Evolutionary conservation across 2,888 invertebrate species (phyloP).

Genomic region (Agrochola lota): DNA sequence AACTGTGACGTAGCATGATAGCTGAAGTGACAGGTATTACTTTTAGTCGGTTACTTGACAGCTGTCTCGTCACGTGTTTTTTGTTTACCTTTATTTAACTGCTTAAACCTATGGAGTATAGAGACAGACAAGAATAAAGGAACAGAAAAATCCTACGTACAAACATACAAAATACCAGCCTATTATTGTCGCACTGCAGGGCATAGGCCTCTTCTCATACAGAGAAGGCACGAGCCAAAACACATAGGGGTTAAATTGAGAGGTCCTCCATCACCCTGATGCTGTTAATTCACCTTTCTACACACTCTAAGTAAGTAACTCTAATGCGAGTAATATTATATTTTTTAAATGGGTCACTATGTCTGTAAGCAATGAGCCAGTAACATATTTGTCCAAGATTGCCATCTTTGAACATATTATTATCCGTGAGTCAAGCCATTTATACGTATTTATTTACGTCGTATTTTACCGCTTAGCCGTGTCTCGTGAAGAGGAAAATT

Average conservation of each 20-base stretch:
- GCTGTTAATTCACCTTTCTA: not conserved
- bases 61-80: too few relatives aligned
- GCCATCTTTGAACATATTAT: conserved; percentile 42
- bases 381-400: conserved; percentile 49
- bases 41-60: too few relatives aligned
- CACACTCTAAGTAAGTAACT: not conserved
- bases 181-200: not conserved
- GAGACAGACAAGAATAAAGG: too few relatives aligned
- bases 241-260: too few relatives aligned
- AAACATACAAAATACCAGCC: not conserved
- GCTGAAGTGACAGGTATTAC: too few relatives aligned
- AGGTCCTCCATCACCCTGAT: not conserved
- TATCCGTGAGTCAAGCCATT: conserved; percentile 45
- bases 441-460: conserved; percentile 44
- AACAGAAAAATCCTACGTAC: too few relatives aligned
- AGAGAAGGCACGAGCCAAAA: not conserved
- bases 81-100: too few relatives aligned
- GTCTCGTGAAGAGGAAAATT: conserved; percentile 55
- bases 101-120: too few relatives aligned
- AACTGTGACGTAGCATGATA: too few relatives aligned
- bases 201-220: not conserved
- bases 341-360: conserved; percentile 40
- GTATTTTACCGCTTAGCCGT: conserved; percentile 54
- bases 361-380: conserved; percentile 24
- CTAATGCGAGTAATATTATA: not conserved